These are phyloP conservation scores for Caloenas nicobarica DNA, from an alignment of 2,113 vertebrate species.

Conservation along the genomic window DNA sequence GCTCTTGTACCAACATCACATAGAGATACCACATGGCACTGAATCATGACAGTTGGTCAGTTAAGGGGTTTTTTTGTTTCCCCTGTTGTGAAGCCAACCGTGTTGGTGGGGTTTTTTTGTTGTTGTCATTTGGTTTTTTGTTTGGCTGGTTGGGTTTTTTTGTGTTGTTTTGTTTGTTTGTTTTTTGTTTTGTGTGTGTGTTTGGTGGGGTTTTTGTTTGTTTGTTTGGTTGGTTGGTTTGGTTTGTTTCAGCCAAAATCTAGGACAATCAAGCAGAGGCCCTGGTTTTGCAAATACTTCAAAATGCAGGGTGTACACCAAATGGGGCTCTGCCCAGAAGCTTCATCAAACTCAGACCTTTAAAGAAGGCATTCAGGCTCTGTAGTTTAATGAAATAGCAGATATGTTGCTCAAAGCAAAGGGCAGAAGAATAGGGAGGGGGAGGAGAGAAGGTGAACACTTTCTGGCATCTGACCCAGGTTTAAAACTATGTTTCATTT, in stretches of 20 bases:
- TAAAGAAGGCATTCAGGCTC: neutral
- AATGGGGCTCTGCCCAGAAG: neutral
- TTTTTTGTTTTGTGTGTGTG: neutral
- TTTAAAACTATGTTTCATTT: slow-evolving; percentile 51
- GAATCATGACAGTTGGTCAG: neutral
- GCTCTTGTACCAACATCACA: neutral
- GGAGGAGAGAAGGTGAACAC: neutral
- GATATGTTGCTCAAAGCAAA: neutral
- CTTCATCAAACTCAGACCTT: neutral
- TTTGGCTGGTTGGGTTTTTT: neutral
- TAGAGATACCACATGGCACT: neutral
- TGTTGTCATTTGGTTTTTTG: neutral
- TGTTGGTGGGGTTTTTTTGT: neutral
- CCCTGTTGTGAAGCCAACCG: neutral
- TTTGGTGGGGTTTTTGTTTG: neutral
- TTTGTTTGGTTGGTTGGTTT: neutral
- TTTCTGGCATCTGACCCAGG: slow-evolving; percentile 28
- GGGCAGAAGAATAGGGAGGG: neutral
- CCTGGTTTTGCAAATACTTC: neutral
- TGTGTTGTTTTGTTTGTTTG: too few species aligned
- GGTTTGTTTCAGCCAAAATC: neutral
- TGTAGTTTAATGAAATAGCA: neutral
- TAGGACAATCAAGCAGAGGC: neutral
- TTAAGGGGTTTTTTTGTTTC: neutral
- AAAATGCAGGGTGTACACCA: neutral